Percentiles rank a stretch among this genome's conserved stretches.
Evolutionary conservation across 2,888 invertebrate genomes (phyloP).

Genomic region (Apodemia duryi): DNA sequence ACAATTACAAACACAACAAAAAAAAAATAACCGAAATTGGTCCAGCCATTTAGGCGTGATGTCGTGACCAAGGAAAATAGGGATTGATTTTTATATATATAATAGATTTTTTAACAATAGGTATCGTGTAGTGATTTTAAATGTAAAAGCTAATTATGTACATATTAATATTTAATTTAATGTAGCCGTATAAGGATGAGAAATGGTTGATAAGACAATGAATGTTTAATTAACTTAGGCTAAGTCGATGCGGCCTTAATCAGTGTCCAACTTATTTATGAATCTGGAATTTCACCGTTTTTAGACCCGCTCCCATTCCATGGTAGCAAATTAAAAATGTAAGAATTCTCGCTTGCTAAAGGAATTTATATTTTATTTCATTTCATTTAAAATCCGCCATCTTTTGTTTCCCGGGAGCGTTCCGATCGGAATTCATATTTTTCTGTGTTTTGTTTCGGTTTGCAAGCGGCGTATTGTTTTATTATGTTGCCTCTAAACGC

Average conservation of each 20-base stretch:
- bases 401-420: conserved; percentile 73
- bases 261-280: conserved; percentile 48
- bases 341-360: conserved; percentile 76
- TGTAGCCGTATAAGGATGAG: conserved; percentile 16
- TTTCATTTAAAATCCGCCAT: conserved; percentile 78
- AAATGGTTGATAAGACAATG: conserved; percentile 25
- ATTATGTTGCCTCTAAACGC: conserved; percentile 65
- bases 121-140: background rate
- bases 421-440: conserved; percentile 78
- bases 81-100: too few relatives aligned
- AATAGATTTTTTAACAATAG: background rate
- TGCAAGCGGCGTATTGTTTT: conserved; percentile 70
- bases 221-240: conserved; percentile 31
- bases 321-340: conserved; percentile 76
- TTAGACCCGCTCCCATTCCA: conserved; percentile 67
- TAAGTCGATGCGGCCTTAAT: conserved; percentile 31
- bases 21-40: too few relatives aligned
- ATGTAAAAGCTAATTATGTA: background rate
- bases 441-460: conserved; percentile 78
- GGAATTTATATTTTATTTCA: conserved; percentile 78
- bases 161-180: conserved; percentile 2
- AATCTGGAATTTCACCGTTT: conserved; percentile 70
- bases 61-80: too few relatives aligned
- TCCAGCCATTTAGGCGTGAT: too few relatives aligned
- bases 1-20: too few relatives aligned